phyloP scores from a whole-genome alignment of 2,888 invertebrate species.

The Temnothorax rugatulus region DNA sequence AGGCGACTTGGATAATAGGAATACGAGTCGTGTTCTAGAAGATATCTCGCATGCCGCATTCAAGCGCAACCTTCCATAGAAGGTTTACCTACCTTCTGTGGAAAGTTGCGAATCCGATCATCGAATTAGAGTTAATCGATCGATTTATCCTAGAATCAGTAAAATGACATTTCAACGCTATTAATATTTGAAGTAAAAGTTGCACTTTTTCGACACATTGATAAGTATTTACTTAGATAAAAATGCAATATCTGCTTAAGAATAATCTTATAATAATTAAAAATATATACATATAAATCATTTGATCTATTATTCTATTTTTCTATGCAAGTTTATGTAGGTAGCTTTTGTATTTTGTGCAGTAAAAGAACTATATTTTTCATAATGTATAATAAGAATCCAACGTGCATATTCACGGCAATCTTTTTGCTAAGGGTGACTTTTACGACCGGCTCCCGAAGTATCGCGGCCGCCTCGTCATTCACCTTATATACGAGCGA shows the following conservation, averaged over 20 bases:
- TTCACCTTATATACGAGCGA: slow-evolving; percentile 53
- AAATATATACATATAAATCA: not conserved
- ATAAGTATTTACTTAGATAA: not conserved
- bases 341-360: not conserved
- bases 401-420: not conserved
- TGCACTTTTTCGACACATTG: not conserved
- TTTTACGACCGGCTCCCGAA: slow-evolving; percentile 40
- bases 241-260: not conserved
- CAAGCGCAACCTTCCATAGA: slow-evolving; percentile 77
- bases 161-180: not conserved
- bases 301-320: not conserved
- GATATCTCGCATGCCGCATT: slow-evolving; percentile 76
- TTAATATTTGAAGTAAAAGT: not conserved
- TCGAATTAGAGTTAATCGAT: slow-evolving; percentile 61
- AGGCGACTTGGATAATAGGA: slow-evolving; percentile 78
- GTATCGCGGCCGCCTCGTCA: slow-evolving; percentile 30
- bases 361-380: not conserved
- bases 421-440: slow-evolving; percentile 20
- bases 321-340: not conserved
- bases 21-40: slow-evolving; percentile 73
- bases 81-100: slow-evolving; percentile 70
- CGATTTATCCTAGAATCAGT: slow-evolving; percentile 63
- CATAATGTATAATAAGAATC: not conserved
- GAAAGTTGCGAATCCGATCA: slow-evolving; percentile 65
- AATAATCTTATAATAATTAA: not conserved